Conservation (phyloP, 2,113 vertebrate genomes). For the Lepisosteus oculatus region DNA sequence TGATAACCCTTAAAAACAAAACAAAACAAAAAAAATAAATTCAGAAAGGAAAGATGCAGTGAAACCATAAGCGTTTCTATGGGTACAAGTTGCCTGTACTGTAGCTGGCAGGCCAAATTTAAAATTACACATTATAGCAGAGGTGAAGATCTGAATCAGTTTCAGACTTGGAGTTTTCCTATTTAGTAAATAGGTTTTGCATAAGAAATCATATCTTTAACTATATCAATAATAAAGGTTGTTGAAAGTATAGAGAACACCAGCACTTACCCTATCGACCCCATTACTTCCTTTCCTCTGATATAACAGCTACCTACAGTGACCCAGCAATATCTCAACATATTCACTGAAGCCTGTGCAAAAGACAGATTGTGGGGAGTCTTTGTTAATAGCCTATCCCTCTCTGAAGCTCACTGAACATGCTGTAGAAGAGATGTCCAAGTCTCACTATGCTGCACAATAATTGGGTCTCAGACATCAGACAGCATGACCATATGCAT, state of each 20-base stretch:
- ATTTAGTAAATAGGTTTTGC: no score
- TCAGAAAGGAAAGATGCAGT: no score
- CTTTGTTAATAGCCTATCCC: not conserved
- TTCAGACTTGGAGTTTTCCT: no score
- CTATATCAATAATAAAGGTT: no score
- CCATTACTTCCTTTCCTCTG: not conserved
- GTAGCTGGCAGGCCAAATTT: no score
- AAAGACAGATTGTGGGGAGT: not conserved
- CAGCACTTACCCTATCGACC: not conserved
- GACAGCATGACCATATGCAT: slow-evolving; percentile 22
- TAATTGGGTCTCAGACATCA: slow-evolving; percentile 15
- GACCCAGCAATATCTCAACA: not conserved
- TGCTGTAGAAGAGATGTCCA: slow-evolving; percentile 16
- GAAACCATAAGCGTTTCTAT: no score
- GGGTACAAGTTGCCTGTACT: no score
- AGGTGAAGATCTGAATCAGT: no score
- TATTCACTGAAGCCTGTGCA: not conserved
- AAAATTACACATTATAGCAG: no score
- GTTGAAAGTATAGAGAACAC: not conserved
- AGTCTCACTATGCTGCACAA: slow-evolving; percentile 18
- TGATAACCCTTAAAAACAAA: no score
- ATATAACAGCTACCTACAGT: not conserved
- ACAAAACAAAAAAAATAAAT: no score
- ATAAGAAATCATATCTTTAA: no score
- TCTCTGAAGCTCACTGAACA: not conserved